These are phyloP conservation scores for Chrysolina haemoptera DNA, from an alignment of 2,888 invertebrate species.

Conservation along the genomic window DNA sequence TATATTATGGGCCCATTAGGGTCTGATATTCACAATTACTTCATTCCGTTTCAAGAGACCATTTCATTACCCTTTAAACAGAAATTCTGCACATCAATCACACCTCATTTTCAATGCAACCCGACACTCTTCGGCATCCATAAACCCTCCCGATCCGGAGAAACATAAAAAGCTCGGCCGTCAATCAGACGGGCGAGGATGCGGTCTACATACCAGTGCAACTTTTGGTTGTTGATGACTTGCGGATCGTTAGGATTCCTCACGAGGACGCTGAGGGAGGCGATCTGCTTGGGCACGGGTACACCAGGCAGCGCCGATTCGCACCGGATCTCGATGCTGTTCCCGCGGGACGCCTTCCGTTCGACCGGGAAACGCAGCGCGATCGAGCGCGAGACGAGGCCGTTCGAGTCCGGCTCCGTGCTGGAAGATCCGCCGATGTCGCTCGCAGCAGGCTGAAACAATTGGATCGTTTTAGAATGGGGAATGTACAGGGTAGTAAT, in stretches of 20 bases:
- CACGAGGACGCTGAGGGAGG: conserved; percentile 54
- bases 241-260: conserved; percentile 53
- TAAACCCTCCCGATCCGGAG: conserved; percentile 5
- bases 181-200: neutral
- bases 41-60: too few species aligned
- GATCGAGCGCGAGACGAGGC: conserved; percentile 60
- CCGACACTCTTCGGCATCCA: neutral
- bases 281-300: conserved; percentile 59
- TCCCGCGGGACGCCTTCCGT: conserved; percentile 58
- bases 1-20: too few species aligned
- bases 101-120: neutral
- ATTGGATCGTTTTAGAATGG: conserved; percentile 29
- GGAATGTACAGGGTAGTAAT: neutral
- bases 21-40: too few species aligned
- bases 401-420: conserved; percentile 57
- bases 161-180: conserved; percentile 8
- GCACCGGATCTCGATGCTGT: conserved; percentile 63
- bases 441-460: conserved; percentile 58
- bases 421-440: conserved; percentile 60
- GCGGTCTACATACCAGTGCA: conserved; percentile 54
- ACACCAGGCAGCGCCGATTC: conserved; percentile 63
- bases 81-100: neutral
- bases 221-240: conserved; percentile 59
- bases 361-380: conserved; percentile 60
- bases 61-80: too few species aligned